Conservation (phyloP, 2,797 vertebrate species). For the Martes flavigula region DNA sequence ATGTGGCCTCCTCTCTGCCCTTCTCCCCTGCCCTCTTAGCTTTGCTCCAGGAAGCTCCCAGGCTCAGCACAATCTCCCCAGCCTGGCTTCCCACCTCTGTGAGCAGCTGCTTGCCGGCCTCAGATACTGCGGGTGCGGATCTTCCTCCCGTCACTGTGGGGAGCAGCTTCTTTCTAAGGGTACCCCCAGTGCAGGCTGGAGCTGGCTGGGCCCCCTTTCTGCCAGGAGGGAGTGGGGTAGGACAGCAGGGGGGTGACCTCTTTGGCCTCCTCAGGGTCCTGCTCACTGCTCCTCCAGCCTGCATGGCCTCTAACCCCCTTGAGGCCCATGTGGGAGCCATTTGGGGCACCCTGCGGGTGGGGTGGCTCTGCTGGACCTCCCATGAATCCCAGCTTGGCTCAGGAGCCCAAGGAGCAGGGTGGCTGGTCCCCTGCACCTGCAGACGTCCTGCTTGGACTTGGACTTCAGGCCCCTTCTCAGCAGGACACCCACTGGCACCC, state of each 20-base stretch:
- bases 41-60: neutral
- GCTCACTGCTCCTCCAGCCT: neutral
- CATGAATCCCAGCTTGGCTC: too few species aligned
- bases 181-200: neutral
- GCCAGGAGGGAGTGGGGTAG: neutral
- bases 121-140: fast-evolving
- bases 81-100: neutral
- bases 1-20: neutral
- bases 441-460: neutral
- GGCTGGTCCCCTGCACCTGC: fast-evolving
- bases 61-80: neutral
- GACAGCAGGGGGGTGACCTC: neutral
- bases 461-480: neutral
- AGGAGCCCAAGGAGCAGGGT: neutral
- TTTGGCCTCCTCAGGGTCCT: neutral
- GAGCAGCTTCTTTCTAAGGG: neutral
- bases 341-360: too few species aligned
- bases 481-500: neutral
- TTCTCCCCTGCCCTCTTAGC: neutral
- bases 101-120: neutral
- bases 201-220: neutral
- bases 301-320: neutral
- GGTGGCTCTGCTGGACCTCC: neutral
- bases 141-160: too few species aligned
- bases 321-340: neutral